These are phyloP conservation scores for Apamea epomidion DNA, from an alignment of 2,888 invertebrate species.

Conservation along the genomic window DNA sequence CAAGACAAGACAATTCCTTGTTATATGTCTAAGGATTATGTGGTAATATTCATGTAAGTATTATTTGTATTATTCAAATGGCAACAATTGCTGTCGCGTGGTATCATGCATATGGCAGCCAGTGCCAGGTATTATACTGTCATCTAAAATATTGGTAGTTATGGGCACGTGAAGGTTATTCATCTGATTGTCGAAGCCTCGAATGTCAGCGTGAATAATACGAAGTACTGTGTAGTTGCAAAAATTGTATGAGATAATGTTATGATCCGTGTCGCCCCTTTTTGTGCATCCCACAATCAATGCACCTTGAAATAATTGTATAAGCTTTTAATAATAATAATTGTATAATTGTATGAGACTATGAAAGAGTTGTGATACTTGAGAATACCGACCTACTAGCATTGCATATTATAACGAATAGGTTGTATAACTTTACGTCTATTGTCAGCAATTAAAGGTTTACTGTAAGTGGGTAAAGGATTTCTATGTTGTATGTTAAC, in stretches of 20 bases:
- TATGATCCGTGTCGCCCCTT: conserved; percentile 43
- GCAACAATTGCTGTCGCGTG: conserved; percentile 45
- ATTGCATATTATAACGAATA: conserved; percentile 46
- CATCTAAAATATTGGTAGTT: conserved; percentile 67
- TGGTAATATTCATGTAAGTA: conserved; percentile 38
- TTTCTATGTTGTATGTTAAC: conserved; percentile 31
- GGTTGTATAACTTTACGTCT: conserved; percentile 57
- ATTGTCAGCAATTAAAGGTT: conserved; percentile 48
- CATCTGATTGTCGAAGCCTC: conserved; percentile 60
- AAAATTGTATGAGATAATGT: conserved; percentile 33
- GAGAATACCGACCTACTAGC: conserved; percentile 30
- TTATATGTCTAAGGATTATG: conserved; percentile 20
- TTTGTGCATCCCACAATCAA: conserved; percentile 49
- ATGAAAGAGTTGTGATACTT: conserved; percentile 31
- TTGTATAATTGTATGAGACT: conserved; percentile 38
- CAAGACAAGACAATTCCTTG: conserved; percentile 14
- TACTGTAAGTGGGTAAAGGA: conserved; percentile 42
- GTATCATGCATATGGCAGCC: conserved; percentile 38
- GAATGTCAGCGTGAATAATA: conserved; percentile 49
- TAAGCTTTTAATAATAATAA: conserved; percentile 46
- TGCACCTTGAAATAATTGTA: conserved; percentile 57
- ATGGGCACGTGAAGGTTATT: conserved; percentile 71
- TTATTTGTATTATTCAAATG: conserved; percentile 35
- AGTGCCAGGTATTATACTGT: conserved; percentile 53
- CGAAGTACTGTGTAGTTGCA: conserved; percentile 27